Evolutionary conservation across 2,888 invertebrate genomes (phyloP).

Genomic region (Drosophila subsilvestris): DNA sequence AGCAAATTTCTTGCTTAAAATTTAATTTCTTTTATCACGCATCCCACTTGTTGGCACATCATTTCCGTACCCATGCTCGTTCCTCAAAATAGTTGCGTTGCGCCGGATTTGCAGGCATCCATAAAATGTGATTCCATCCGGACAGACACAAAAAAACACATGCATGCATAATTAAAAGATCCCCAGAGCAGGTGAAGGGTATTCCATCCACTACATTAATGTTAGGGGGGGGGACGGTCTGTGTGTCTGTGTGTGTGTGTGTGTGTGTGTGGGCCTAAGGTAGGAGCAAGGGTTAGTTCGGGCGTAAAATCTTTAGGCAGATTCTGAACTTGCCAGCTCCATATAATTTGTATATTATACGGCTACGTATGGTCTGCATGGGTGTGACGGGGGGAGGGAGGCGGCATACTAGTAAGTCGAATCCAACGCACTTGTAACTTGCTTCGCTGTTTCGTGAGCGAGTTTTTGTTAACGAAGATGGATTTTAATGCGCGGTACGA

Average conservation of each 20-base stretch:
- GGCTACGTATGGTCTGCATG: slow-evolving; percentile 15
- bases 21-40: not conserved
- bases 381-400: not conserved
- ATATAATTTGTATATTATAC: slow-evolving; percentile 36
- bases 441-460: slow-evolving; percentile 56
- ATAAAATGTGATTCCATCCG: slow-evolving; percentile 21
- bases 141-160: slow-evolving; percentile 3
- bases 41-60: not conserved
- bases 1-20: not conserved
- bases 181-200: slow-evolving; percentile 34
- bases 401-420: not conserved
- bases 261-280: slow-evolving; percentile 1
- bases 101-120: slow-evolving; percentile 10
- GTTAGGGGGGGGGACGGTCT: slow-evolving; percentile 6
- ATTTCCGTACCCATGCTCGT: not conserved
- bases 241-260: not conserved
- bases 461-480: slow-evolving; percentile 70
- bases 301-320: slow-evolving; percentile 36
- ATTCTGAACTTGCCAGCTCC: slow-evolving; percentile 38
- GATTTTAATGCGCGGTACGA: slow-evolving; percentile 49
- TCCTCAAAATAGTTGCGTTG: not conserved
- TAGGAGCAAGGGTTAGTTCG: slow-evolving; percentile 11
- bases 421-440: slow-evolving; percentile 64
- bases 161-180: slow-evolving; percentile 48
- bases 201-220: slow-evolving; percentile 41